A percentile compares a stretch with the other conserved stretches of the same genome.
These are phyloP conservation scores for Enteromius afrohamiltoni DNA, from an alignment of 2,797 vertebrate genomes.

Conservation along the genomic window DNA sequence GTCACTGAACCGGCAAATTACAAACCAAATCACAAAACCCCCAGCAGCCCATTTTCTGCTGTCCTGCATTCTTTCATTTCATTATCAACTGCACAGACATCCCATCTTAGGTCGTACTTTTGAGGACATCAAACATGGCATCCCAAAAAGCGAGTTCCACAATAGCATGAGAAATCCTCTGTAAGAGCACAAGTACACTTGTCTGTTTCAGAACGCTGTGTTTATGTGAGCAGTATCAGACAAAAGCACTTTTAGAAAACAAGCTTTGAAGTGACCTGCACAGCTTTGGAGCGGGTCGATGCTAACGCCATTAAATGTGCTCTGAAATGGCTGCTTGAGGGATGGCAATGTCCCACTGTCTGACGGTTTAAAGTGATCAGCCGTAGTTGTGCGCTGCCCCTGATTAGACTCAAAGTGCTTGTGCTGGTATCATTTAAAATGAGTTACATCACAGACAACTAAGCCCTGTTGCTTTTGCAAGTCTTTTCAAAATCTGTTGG, in stretches of 20 bases:
- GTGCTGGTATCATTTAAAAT: constrained; percentile 21
- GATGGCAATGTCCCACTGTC: constrained; percentile 21
- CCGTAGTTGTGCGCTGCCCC: neutral
- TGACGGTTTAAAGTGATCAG: constrained; percentile 28
- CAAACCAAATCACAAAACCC: neutral
- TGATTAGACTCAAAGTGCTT: constrained; percentile 19
- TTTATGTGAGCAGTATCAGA: constrained; percentile 34
- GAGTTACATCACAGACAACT: constrained; percentile 11
- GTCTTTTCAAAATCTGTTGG: neutral
- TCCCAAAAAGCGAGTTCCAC: neutral
- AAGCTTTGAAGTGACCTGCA: constrained; percentile 27
- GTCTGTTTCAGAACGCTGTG: constrained; percentile 18
- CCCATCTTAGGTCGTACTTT: neutral
- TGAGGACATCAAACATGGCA: neutral
- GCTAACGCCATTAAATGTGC: constrained; percentile 22
- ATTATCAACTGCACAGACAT: neutral
- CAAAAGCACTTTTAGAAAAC: constrained; percentile 39
- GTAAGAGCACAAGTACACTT: neutral
- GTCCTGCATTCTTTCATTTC: neutral
- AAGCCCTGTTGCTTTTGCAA: neutral
- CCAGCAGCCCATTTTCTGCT: neutral
- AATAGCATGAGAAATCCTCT: neutral
- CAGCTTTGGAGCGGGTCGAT: constrained; percentile 16
- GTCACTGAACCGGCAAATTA: neutral
- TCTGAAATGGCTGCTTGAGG: constrained; percentile 30